Evolutionary conservation across 2,888 invertebrate species (phyloP).

Genomic region (Malacosoma neustria): DNA sequence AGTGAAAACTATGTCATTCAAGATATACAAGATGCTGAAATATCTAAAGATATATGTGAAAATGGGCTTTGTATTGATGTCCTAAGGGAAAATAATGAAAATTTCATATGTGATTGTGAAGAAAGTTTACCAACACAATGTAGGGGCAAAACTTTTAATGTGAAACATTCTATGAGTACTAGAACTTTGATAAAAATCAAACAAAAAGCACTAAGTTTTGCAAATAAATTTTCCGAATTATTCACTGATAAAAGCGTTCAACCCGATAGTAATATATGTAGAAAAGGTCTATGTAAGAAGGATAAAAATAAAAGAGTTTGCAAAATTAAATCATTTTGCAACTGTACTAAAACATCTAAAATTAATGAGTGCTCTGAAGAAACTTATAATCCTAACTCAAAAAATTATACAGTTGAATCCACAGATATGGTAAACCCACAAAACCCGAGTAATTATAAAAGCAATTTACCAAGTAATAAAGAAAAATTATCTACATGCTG

Average conservation of each 20-base stretch:
- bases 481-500: background rate
- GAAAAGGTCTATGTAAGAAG: background rate
- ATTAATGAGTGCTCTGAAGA: background rate
- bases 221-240: slow-evolving; percentile 9
- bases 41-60: slow-evolving; percentile 3
- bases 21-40: background rate
- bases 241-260: slow-evolving; percentile 10
- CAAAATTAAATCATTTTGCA: slow-evolving; percentile 2
- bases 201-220: background rate
- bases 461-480: background rate
- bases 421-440: background rate
- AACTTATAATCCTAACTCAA: background rate
- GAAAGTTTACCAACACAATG: slow-evolving; percentile 15
- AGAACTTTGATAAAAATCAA: background rate
- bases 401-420: background rate
- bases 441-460: too few species aligned
- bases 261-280: background rate
- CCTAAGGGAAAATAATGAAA: slow-evolving; percentile 11
- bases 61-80: slow-evolving; percentile 10
- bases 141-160: slow-evolving; percentile 7
- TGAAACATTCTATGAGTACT: background rate
- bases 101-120: slow-evolving; percentile 22
- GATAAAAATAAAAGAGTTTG: background rate
- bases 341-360: slow-evolving; percentile 1
- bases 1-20: background rate